Evolutionary conservation across 2,888 invertebrate species (phyloP).

Genomic region (Caenorhabditis sp.): DNA sequence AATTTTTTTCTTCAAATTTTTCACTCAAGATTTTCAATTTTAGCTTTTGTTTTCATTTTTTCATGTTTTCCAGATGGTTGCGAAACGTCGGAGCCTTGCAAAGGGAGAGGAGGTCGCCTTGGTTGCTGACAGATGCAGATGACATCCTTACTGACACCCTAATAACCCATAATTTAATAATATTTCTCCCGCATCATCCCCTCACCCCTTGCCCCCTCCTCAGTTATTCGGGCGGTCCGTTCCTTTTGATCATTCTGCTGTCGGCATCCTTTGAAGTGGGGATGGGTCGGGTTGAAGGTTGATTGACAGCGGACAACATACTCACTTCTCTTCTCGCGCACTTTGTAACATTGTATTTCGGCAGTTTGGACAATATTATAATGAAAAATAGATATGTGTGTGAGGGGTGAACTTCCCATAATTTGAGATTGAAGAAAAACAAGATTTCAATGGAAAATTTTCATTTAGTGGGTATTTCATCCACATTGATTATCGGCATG

Average conservation of each 20-base stretch:
- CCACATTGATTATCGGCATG: no score
- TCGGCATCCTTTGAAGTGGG: constrained; percentile 39
- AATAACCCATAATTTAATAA: constrained; percentile 67
- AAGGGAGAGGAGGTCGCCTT: no score
- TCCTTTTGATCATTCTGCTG: background rate
- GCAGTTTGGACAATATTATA: background rate
- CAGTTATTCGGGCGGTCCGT: constrained; percentile 32
- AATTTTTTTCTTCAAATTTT: no score
- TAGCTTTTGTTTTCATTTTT: no score
- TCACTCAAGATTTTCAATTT: no score
- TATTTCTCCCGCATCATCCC: constrained; percentile 16
- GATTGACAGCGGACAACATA: background rate
- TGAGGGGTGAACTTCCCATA: background rate
- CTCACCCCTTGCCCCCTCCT: no score
- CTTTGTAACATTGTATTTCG: constrained; percentile 4
- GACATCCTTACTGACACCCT: constrained; percentile 20
- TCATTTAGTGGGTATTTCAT: no score
- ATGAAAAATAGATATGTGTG: background rate
- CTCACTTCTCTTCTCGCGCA: constrained; percentile 6
- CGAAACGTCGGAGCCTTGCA: background rate
- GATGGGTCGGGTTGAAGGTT: background rate
- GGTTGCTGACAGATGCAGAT: no score
- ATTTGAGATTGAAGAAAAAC: no score
- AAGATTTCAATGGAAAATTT: no score
- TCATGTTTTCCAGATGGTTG: background rate